phyloP scores from a whole-genome alignment of 2,113 vertebrate species.

The Neogale vison region DNA sequence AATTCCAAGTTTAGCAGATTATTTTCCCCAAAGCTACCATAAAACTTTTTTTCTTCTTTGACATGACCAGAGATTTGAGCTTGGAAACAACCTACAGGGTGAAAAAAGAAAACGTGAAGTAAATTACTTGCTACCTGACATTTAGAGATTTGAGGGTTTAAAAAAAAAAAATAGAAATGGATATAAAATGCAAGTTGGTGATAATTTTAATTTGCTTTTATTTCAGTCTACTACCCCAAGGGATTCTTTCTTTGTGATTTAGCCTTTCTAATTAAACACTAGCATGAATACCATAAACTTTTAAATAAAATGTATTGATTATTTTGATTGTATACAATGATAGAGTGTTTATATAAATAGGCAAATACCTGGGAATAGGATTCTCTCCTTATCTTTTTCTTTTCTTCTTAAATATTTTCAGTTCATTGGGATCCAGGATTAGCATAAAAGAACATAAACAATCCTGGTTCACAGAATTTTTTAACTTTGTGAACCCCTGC shows the following conservation, averaged over 20 bases:
- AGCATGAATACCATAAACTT: neutral
- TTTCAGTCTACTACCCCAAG: neutral
- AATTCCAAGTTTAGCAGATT: neutral
- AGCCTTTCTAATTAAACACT: neutral
- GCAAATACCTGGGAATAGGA: neutral
- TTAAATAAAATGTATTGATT: neutral
- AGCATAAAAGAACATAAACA: neutral
- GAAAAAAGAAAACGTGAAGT: neutral
- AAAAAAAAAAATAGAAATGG: neutral
- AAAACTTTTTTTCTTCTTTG: neutral
- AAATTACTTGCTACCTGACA: conserved; percentile 52
- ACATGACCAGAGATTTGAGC: neutral
- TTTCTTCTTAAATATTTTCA: neutral
- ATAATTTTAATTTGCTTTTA: neutral
- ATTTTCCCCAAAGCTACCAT: neutral
- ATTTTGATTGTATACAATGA: neutral
- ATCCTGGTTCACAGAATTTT: neutral
- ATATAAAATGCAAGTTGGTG: neutral
- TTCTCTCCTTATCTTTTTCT: neutral
- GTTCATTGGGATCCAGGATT: neutral
- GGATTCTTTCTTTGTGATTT: neutral
- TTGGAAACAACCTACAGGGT: neutral
- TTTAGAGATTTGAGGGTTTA: conserved; percentile 30
- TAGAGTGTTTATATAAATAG: neutral
- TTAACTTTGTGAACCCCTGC: neutral